Conservation (phyloP, 2,113 vertebrate species). For the Tiliqua scincoides region DNA sequence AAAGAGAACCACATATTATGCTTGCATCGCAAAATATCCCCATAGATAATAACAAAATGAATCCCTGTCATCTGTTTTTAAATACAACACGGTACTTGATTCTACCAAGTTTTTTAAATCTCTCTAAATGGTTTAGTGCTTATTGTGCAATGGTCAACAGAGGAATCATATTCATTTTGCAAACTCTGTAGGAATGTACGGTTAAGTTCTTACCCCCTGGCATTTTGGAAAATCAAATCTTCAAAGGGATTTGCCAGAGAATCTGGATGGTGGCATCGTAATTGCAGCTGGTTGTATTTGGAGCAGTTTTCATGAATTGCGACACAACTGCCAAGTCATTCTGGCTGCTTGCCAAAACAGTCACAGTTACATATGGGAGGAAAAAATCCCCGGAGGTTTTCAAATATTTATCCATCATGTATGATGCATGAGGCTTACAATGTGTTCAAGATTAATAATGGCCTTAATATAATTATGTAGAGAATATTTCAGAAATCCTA, state of each 20-base stretch:
- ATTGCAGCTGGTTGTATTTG: slow-evolving; percentile 41
- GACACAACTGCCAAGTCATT: slow-evolving; percentile 35
- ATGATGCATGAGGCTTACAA: slow-evolving; percentile 43
- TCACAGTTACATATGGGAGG: slow-evolving; percentile 19
- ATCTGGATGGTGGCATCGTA: slow-evolving; percentile 24
- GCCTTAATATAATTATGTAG: slow-evolving; percentile 12
- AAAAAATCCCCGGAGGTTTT: slow-evolving; percentile 25
- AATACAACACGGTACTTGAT: not conserved
- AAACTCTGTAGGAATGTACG: not conserved
- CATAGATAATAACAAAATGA: not conserved
- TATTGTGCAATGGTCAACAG: slow-evolving; percentile 10
- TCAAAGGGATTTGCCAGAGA: slow-evolving; percentile 30
- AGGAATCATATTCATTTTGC: not conserved
- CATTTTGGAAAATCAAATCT: slow-evolving; percentile 38
- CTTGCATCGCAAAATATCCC: slow-evolving; percentile 20
- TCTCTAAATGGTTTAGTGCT: not conserved
- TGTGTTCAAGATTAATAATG: slow-evolving; percentile 53
- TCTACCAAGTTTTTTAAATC: slow-evolving; percentile 9
- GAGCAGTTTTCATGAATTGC: slow-evolving; percentile 41
- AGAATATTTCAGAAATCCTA: not conserved
- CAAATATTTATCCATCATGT: slow-evolving; percentile 64
- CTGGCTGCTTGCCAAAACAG: slow-evolving; percentile 38
- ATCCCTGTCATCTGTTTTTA: not conserved
- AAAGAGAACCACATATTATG: not conserved
- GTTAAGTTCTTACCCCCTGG: slow-evolving; percentile 16